Evolutionary conservation across 2,888 invertebrate species (phyloP).

Genomic region (Dolichomitus sp.): DNA sequence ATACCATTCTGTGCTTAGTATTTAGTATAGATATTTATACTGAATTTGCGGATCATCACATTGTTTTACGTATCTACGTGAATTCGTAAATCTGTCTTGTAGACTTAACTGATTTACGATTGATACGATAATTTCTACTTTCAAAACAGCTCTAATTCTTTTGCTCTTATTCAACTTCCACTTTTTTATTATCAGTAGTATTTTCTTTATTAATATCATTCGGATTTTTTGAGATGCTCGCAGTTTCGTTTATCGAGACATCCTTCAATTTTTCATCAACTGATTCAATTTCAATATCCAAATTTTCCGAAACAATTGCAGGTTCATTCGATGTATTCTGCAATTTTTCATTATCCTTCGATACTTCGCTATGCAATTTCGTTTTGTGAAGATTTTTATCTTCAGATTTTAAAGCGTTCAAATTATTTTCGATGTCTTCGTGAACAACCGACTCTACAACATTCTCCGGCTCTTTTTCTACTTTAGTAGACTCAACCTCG

Average conservation of each 20-base stretch:
- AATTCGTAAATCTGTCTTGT: conserved; percentile 4
- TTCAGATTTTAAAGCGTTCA: not conserved
- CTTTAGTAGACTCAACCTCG: not conserved
- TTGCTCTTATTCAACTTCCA: conserved; percentile 16
- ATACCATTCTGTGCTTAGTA: conserved; percentile 29
- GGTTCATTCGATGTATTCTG: conserved; percentile 9
- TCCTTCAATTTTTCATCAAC: not conserved
- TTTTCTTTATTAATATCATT: conserved; percentile 9
- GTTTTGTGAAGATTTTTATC: conserved; percentile 46
- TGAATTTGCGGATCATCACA: conserved; percentile 44
- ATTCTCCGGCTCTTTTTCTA: conserved; percentile 24
- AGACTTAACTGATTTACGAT: conserved; percentile 7
- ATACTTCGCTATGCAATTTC: not conserved
- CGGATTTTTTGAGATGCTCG: not conserved
- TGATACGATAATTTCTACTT: conserved; percentile 4
- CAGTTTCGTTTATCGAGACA: not conserved
- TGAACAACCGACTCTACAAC: conserved; percentile 7
- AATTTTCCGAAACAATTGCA: not conserved
- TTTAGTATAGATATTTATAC: conserved; percentile 40
- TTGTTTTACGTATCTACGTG: conserved; percentile 39
- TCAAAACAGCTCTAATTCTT: not conserved
- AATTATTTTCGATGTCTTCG: not conserved
- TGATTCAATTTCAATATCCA: conserved; percentile 36
- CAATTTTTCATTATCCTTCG: conserved; percentile 8
- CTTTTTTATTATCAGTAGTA: not conserved